Percentiles rank a stretch among this genome's conserved stretches.
These are phyloP conservation scores for Dasyornis broadbenti DNA, from an alignment of 2,113 vertebrate species.

Conservation along the genomic window DNA sequence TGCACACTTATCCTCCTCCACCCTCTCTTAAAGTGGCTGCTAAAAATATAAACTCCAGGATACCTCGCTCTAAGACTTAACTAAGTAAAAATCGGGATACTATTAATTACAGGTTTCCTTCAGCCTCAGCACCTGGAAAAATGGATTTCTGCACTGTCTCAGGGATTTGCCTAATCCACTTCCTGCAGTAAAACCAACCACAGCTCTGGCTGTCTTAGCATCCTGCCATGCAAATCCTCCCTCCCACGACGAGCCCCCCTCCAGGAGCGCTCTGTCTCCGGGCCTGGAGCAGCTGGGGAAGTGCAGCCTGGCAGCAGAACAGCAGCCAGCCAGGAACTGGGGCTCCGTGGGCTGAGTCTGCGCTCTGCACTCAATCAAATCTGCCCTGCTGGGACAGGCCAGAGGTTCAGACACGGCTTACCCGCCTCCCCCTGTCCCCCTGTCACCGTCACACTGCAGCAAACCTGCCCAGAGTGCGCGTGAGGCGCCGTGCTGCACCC, in stretches of 20 bases:
- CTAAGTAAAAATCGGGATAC: conserved; percentile 57
- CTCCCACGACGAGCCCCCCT: not conserved
- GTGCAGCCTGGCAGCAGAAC: not conserved
- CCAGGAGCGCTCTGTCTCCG: not conserved
- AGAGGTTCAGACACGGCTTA: accelerated
- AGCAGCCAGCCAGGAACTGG: not conserved
- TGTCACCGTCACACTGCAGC: not conserved
- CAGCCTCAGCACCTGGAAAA: conserved; percentile 47
- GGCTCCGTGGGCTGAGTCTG: not conserved
- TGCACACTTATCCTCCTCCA: conserved; percentile 38
- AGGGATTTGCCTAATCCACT: conserved; percentile 36
- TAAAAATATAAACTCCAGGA: conserved; percentile 78
- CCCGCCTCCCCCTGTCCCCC: accelerated
- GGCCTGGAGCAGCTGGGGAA: not conserved
- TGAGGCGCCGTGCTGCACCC: not conserved
- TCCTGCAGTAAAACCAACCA: conserved; percentile 26
- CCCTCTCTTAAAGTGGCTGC: conserved; percentile 71
- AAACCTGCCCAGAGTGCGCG: accelerated
- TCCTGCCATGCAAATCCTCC: not conserved
- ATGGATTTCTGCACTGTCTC: conserved; percentile 34
- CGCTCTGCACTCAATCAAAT: not conserved
- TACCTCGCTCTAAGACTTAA: conserved; percentile 69
- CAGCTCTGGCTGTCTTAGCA: not conserved
- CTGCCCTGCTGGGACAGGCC: not conserved
- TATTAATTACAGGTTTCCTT: conserved; percentile 67